phyloP scores from a whole-genome alignment of 2,888 invertebrate genomes.

The Macrosiphum euphorbiae region DNA sequence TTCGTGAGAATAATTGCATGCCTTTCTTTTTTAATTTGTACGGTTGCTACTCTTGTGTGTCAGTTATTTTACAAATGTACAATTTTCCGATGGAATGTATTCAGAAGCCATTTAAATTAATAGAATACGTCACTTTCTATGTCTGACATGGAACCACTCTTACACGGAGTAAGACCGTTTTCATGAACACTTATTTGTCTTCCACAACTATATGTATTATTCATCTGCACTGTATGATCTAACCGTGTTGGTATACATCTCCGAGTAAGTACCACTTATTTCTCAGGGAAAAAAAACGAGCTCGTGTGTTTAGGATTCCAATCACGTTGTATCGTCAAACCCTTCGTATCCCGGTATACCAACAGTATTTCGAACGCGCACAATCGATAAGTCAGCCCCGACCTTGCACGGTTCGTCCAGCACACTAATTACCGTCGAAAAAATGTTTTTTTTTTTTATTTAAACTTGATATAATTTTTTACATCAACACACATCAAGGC shows the following conservation, averaged over 20 bases:
- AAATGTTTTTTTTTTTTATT: not conserved
- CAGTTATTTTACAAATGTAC: slow-evolving; percentile 5
- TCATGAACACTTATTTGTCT: slow-evolving; percentile 2
- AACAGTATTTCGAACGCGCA: not conserved
- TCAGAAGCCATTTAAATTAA: slow-evolving; percentile 39
- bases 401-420: slow-evolving; percentile 56
- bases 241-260: not conserved
- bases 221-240: not conserved
- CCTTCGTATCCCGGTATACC: not conserved
- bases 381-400: slow-evolving; percentile 57
- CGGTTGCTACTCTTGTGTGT: slow-evolving; percentile 22
- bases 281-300: not conserved
- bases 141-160: not conserved
- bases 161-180: not conserved
- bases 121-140: slow-evolving; percentile 29
- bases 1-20: slow-evolving; percentile 17
- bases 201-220: not conserved
- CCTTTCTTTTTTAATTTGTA: slow-evolving; percentile 41
- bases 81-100: not conserved
- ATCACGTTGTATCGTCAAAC: slow-evolving; percentile 25
- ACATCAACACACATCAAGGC: slow-evolving; percentile 42
- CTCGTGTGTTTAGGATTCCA: not conserved
- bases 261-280: not conserved
- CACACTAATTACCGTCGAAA: slow-evolving; percentile 40
- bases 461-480: slow-evolving; percentile 1